These are phyloP conservation scores for Eupithecia centaureata DNA, from an alignment of 2,888 invertebrate genomes.

Conservation along the genomic window DNA sequence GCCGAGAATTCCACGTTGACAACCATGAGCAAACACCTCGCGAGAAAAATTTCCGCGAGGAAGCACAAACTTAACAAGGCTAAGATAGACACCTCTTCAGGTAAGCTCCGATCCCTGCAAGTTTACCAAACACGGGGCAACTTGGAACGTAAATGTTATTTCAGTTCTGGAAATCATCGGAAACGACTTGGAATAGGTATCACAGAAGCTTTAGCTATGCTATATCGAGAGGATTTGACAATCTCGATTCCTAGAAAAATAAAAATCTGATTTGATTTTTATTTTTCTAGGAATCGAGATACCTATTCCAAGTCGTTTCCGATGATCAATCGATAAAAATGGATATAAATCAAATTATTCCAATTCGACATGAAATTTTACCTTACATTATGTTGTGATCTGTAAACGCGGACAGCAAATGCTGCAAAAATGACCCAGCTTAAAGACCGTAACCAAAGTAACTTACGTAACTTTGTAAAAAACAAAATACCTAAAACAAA, in stretches of 20 bases:
- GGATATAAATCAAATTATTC: too few relatives aligned
- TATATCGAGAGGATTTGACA: not conserved
- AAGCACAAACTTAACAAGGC: slow-evolving; percentile 71
- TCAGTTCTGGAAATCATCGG: slow-evolving; percentile 9
- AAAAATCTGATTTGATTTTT: too few relatives aligned
- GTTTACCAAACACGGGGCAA: slow-evolving; percentile 35
- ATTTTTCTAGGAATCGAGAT: too few relatives aligned
- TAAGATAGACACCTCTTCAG: slow-evolving; percentile 58
- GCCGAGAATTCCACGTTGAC: slow-evolving; percentile 42
- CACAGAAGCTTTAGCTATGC: not conserved
- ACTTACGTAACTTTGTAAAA: too few relatives aligned
- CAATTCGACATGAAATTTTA: too few relatives aligned
- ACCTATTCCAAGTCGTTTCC: not conserved
- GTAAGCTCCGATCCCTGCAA: slow-evolving; percentile 47
- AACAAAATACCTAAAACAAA: too few relatives aligned
- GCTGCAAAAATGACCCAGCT: too few relatives aligned
- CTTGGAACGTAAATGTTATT: slow-evolving; percentile 22
- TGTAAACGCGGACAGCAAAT: too few relatives aligned
- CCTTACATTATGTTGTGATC: too few relatives aligned
- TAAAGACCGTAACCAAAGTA: too few relatives aligned
- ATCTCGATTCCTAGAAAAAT: not conserved
- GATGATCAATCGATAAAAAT: too few relatives aligned
- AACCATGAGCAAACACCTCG: slow-evolving; percentile 47
- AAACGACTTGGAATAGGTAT: not conserved
- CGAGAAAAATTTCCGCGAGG: slow-evolving; percentile 60